Evolutionary conservation across 2,113 vertebrate species (phyloP).

Genomic region (Brienomyrus longianalis): DNA sequence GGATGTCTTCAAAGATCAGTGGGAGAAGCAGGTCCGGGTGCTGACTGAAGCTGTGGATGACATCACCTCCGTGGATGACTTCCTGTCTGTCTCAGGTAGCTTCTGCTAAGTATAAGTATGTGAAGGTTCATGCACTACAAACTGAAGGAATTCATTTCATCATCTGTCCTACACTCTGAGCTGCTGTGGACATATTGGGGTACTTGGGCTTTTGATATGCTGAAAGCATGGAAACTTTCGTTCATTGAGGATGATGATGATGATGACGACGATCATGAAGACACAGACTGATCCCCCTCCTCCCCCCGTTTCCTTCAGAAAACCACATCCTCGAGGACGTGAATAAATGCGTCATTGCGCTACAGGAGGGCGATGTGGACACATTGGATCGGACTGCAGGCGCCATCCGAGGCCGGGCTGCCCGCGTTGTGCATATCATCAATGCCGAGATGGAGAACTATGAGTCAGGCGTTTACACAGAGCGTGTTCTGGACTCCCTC

Average conservation of each 20-base stretch:
- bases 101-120: not conserved
- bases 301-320: slow-evolving; percentile 56
- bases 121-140: not conserved
- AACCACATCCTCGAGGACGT: slow-evolving; percentile 98
- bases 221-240: not conserved
- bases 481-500: slow-evolving; percentile 94
- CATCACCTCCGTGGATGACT: slow-evolving; percentile 97
- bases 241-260: not conserved
- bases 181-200: not conserved
- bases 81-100: slow-evolving; percentile 95
- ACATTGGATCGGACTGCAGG: slow-evolving; percentile 92
- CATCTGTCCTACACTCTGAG: not conserved
- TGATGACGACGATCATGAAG: not conserved
- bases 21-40: slow-evolving; percentile 97
- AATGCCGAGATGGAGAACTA: slow-evolving; percentile 99
- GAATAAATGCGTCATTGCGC: slow-evolving; percentile 97
- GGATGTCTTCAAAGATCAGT: slow-evolving; percentile 98
- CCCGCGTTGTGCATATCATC: slow-evolving; percentile 96
- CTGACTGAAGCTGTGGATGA: slow-evolving; percentile 96
- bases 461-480: slow-evolving; percentile 92
- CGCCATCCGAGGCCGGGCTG: slow-evolving; percentile 91
- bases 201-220: not conserved
- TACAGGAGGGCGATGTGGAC: slow-evolving; percentile 96
- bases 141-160: not conserved
- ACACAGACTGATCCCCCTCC: not conserved